Percentiles rank a stretch among this genome's conserved stretches.
phyloP scores from a whole-genome alignment of 1,140 invertebrate genomes.

The Rhynchophorus ferrugineus region DNA sequence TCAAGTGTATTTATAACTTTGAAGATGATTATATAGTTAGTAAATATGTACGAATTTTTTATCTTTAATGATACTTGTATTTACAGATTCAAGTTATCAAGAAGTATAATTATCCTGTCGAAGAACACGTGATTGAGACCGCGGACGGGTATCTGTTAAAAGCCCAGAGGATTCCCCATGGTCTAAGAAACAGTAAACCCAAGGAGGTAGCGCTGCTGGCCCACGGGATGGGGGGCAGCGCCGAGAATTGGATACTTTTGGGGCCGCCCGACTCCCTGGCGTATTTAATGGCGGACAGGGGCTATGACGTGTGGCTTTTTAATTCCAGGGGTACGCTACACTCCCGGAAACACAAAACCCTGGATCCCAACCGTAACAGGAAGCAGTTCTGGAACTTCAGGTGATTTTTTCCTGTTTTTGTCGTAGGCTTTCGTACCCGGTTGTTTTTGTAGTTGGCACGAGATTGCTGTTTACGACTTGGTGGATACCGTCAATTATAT shows the following conservation, averaged over 20 bases:
- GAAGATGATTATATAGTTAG: no score
- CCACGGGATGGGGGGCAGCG: slow-evolving; percentile 19
- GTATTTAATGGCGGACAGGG: slow-evolving; percentile 33
- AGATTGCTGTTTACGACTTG: slow-evolving; percentile 48
- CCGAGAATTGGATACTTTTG: slow-evolving; percentile 14
- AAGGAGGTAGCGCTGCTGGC: slow-evolving; percentile 11
- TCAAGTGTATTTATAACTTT: no score
- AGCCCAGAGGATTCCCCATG: slow-evolving; percentile 18
- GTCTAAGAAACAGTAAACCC: neutral
- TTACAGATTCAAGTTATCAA: slow-evolving; percentile 41
- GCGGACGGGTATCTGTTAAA: slow-evolving; percentile 45
- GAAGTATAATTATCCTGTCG: slow-evolving; percentile 53
- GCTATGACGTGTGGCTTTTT: slow-evolving; percentile 53
- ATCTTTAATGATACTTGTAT: no score
- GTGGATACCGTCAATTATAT: slow-evolving; percentile 53
- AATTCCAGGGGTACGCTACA: slow-evolving; percentile 63
- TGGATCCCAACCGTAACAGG: slow-evolving; percentile 24
- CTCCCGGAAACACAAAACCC: slow-evolving; percentile 49
- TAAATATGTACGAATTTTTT: no score
- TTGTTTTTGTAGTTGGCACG: slow-evolving; percentile 27
- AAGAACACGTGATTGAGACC: slow-evolving; percentile 58
- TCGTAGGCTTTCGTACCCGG: neutral
- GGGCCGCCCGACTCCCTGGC: slow-evolving; percentile 26
- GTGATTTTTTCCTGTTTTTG: neutral
- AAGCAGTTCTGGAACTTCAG: slow-evolving; percentile 22